Base-by-base conservation (phyloP, 2,113 vertebrate genomes). In the Zosterops pallidus region DNA sequence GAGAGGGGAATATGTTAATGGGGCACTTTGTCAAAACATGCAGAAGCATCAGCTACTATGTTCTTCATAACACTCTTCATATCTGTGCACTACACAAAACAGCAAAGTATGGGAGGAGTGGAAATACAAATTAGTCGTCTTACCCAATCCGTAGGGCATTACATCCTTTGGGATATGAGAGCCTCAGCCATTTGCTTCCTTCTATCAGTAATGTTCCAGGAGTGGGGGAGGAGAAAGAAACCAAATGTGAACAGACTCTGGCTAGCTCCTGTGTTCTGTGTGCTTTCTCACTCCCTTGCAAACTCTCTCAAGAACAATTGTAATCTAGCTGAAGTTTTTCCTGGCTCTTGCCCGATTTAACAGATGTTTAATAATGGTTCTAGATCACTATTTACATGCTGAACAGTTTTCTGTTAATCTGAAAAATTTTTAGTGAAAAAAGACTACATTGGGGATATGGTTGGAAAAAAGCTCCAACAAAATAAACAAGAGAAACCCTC, bases 261-360 rank as follows among this genome's bases (percentile, higher is more conserved):
- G 87, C 87, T 88, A 79, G 37, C 82, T 96, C 50, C 39, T 83
- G 69, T 44, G 55, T 39, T 95, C 50, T 90, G 11, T 94, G 75
- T 80, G 55, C 59, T 91, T 77, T 92, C 83, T 86, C 41, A 62
- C 41, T 94, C 82, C 71, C 59, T 86, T 94, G 74, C 57, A 92
- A 81, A 83, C 75, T 79, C 84, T 91, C 64, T 84, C 75, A 95
- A 94, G 83, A 95, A 64, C 75, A 90, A 90, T 31, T 93, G 68
- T 49, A 88, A 94, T 88, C 92, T 90, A 95, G 67, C 68, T 92
- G 82, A 96, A 94, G 47, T 74, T 97, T 95, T 97, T 95, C 67
- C 92, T 94, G 93, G 93, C 90, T 88, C 57, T 83, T 91, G 71
- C 63, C 68, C 0, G 8, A 83, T 89, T 94, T 83, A 93, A 70